phyloP scores from a whole-genome alignment of 2,797 vertebrate species.

The Typhlichthys eigenmanni region DNA sequence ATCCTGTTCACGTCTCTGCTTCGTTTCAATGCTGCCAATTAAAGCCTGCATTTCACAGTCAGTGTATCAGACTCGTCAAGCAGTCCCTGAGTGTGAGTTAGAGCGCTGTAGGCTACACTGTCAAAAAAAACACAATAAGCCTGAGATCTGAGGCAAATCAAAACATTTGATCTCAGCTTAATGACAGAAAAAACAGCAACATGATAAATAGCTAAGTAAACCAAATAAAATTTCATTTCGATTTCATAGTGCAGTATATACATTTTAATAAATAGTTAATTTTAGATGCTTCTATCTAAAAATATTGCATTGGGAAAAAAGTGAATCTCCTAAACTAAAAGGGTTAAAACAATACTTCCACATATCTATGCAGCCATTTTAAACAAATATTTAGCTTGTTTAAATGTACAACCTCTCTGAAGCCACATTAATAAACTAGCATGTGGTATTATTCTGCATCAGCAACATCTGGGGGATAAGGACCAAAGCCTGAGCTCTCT shows the following conservation, averaged over 20 bases:
- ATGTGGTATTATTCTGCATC: constrained; percentile 4
- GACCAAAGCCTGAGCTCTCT: constrained; percentile 11
- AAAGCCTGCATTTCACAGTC: constrained; percentile 24
- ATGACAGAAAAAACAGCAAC: background rate
- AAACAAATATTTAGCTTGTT: too few relatives aligned
- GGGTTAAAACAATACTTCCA: too few relatives aligned
- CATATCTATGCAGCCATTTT: too few relatives aligned
- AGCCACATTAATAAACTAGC: background rate
- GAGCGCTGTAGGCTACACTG: constrained; percentile 15
- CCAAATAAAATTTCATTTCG: too few relatives aligned
- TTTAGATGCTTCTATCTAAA: background rate
- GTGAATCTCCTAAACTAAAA: too few relatives aligned
- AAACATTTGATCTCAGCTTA: constrained; percentile 11
- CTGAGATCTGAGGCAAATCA: constrained; percentile 1
- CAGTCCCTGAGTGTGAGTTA: constrained; percentile 20
- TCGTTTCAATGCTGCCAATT: constrained; percentile 38
- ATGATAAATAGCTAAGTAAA: background rate
- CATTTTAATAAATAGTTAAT: background rate
- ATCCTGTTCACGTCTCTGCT: constrained; percentile 21
- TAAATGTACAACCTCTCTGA: background rate
- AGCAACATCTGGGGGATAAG: constrained; percentile 13
- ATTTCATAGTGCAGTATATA: background rate
- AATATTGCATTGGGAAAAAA: too few relatives aligned
- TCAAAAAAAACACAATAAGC: constrained; percentile 8
- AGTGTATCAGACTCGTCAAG: constrained; percentile 24